A percentile compares a stretch with the other conserved stretches of the same genome.
These are phyloP conservation scores for Lepus townsendii DNA, from an alignment of 2,797 vertebrate genomes.

Conservation along the genomic window DNA sequence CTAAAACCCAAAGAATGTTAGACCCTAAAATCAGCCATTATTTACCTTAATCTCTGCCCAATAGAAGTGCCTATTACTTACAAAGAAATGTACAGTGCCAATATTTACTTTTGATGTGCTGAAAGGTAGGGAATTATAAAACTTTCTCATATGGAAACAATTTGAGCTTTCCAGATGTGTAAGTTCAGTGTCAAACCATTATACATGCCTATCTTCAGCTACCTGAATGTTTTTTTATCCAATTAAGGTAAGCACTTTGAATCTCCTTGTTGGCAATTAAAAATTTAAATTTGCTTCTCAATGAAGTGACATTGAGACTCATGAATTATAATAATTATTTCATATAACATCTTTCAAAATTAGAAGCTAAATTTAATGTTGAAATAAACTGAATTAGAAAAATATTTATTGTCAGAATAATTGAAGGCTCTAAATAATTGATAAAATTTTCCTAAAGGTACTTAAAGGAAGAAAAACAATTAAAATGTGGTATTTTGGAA, in stretches of 20 bases:
- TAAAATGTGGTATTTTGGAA: neutral
- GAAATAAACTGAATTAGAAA: slow-evolving; percentile 26
- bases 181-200: neutral
- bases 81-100: neutral
- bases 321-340: slow-evolving; percentile 37
- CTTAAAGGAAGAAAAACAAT: neutral
- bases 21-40: neutral
- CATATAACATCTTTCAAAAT: neutral
- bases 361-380: slow-evolving; percentile 22
- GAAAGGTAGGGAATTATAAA: neutral
- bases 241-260: neutral
- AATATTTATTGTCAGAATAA: neutral
- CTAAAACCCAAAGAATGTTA: neutral
- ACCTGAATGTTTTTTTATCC: slow-evolving; percentile 1
- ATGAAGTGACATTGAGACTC: neutral
- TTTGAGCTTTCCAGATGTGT: neutral
- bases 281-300: neutral
- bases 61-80: neutral
- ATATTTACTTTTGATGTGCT: slow-evolving; percentile 7
- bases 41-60: neutral
- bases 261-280: neutral
- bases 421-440: neutral
- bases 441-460: neutral
- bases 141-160: neutral
- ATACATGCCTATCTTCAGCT: neutral